Evolutionary conservation across 1,140 invertebrate species (phyloP), one percentile per base, ranked within the genome.

Genomic region (Araneus ventricosus): DNA sequence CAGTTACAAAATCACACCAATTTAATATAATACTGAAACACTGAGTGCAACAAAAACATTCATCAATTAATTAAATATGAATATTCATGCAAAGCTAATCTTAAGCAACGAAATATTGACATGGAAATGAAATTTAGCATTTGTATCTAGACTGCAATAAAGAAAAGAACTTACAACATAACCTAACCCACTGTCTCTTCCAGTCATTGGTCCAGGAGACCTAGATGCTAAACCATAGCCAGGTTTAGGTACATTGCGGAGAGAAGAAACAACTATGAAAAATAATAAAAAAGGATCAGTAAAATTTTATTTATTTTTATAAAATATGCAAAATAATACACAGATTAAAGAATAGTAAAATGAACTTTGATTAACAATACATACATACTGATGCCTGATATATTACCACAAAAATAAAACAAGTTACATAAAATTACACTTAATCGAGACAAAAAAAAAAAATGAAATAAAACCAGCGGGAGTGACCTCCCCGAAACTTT

Each of bases 191-290:
- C 93, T 93, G 39, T 93, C 93, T 90, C 89, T 86, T 8, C 70
- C 90, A 39, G 52, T 34, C 37, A 45, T 52, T 75, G 79, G 79
- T 20, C 63, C 67, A 39, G 91, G 84, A 67, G 93, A 94, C 8
- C 82, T 45, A 7, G 89, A 90, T 45, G 90, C 63, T 75, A 99
- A 96, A 95, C 98, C 98, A 96, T 99, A 99, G 95, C 98, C 98
- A 94, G 98, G 98, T 96, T 98, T 98, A 95, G 98, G 98, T 95
- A 98, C 97, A 96, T 98, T 97, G 95, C 98, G 97, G 95, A 98
- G 97, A 94, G 98, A 97, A 96, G 98, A 98, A 96, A 98, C 98
- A 96, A 98, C 98, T 98, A 94, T 79, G 86, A 87, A 85, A 20
- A 91, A 39, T 82, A 57, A n/a, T 41, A 80, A 70, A 89, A 27